Evolutionary conservation across 1,140 invertebrate species (phyloP).

Genomic region (Nomia melanderi): DNA sequence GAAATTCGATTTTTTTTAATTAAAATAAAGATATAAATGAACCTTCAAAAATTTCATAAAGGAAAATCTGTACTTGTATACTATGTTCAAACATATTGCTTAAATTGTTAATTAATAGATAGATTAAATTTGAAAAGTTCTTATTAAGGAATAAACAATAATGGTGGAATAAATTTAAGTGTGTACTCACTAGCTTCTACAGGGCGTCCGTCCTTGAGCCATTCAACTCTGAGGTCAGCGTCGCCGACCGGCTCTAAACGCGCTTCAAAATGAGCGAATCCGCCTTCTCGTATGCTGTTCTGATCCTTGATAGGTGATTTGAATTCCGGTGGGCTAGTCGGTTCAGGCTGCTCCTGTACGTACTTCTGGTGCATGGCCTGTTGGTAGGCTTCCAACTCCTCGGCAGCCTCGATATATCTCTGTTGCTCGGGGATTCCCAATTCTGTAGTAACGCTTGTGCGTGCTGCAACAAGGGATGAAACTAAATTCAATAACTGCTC

Average conservation of each 20-base stretch:
- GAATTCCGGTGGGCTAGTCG: conserved; percentile 91
- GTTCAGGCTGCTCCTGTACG: conserved; percentile 89
- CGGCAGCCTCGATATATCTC: conserved; percentile 95
- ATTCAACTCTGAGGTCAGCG: conserved; percentile 94
- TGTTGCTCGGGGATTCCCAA: conserved; percentile 95
- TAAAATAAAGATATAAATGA: no score
- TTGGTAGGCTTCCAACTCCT: conserved; percentile 95
- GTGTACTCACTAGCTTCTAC: conserved; percentile 90
- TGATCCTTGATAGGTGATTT: conserved; percentile 96
- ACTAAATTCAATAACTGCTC: no score
- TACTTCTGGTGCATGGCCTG: conserved; percentile 88
- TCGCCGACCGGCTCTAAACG: conserved; percentile 96
- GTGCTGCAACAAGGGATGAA: conserved; percentile 75
- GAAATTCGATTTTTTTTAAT: no score
- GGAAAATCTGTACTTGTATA: no score
- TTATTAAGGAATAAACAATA: no score
- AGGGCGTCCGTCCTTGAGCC: conserved; percentile 95
- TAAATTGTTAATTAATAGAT: no score
- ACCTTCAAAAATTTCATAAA: no score
- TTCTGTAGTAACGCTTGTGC: conserved; percentile 91
- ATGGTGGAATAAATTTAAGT: not conserved
- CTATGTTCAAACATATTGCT: no score
- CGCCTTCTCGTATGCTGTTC: conserved; percentile 93
- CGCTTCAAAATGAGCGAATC: conserved; percentile 97
- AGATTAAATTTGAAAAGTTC: no score